phyloP scores from a whole-genome alignment of 2,797 vertebrate species.

The Tragelaphus eurycerus region DNA sequence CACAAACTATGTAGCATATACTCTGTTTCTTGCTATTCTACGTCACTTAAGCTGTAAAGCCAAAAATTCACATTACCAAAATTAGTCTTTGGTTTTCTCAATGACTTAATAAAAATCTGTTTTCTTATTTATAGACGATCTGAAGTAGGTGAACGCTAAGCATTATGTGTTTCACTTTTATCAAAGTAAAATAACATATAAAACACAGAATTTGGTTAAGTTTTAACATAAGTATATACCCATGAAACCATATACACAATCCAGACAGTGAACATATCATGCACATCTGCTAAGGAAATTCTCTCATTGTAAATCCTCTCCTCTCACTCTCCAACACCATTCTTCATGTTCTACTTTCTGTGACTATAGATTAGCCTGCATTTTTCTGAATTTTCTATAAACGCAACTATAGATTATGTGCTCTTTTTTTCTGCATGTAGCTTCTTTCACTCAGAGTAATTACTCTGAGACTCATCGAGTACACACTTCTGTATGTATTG shows the following conservation, averaged over 20 bases:
- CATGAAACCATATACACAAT: not conserved
- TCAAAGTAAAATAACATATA: not conserved
- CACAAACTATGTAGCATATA: not conserved
- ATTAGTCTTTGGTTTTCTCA: not conserved
- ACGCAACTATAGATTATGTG: not conserved
- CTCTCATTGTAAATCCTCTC: not conserved
- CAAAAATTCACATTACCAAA: not conserved
- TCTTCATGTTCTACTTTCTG: not conserved
- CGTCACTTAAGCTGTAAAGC: not conserved
- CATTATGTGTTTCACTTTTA: not conserved
- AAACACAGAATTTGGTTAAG: not conserved
- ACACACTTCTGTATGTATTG: not conserved
- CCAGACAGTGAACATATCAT: not conserved
- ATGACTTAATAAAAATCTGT: not conserved
- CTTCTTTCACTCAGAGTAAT: not conserved
- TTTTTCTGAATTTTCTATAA: not conserved
- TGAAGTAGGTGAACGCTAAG: not conserved
- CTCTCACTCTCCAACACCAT: not conserved
- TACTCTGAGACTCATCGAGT: not conserved
- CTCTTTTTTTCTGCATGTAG: not conserved
- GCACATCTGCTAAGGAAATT: not conserved
- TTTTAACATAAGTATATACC: not conserved
- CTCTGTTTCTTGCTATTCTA: not conserved
- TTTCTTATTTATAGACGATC: not conserved
- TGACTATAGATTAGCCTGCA: not conserved